Percentiles rank a stretch among this genome's conserved stretches.
Evolutionary conservation across 1,140 invertebrate genomes (phyloP).

Genomic region (Drosophila yakuba): DNA sequence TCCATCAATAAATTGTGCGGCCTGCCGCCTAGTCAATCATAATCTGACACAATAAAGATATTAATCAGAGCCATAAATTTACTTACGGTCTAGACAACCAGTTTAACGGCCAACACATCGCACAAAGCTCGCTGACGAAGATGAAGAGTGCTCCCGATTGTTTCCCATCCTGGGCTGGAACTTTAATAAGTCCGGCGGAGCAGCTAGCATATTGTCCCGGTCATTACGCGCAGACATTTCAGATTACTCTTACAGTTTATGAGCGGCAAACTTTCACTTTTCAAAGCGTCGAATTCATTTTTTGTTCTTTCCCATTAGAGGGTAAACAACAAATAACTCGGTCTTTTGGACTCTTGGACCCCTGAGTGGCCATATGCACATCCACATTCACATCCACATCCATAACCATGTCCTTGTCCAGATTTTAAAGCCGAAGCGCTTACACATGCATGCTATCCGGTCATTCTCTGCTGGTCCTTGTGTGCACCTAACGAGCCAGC

Average conservation of each 20-base stretch:
- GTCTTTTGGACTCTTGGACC: slow-evolving; percentile 12
- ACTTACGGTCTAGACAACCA: slow-evolving; percentile 61
- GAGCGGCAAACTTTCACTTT: slow-evolving; percentile 53
- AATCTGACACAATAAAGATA: slow-evolving; percentile 62
- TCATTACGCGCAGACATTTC: slow-evolving; percentile 55
- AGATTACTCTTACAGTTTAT: slow-evolving; percentile 57
- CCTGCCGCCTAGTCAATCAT: slow-evolving; percentile 62
- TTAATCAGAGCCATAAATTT: slow-evolving; percentile 62
- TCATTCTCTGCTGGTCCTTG: slow-evolving; percentile 52
- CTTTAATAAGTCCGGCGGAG: slow-evolving; percentile 31
- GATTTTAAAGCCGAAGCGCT: slow-evolving; percentile 49
- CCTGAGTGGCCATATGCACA: slow-evolving; percentile 26
- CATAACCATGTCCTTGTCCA: slow-evolving; percentile 39
- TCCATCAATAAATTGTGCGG: slow-evolving; percentile 51
- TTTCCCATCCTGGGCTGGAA: background rate
- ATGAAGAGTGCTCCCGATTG: slow-evolving; percentile 27
- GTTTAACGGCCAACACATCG: slow-evolving; percentile 47
- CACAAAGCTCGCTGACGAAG: slow-evolving; percentile 28
- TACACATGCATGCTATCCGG: slow-evolving; percentile 49
- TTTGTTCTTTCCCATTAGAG: background rate
- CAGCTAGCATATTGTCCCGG: slow-evolving; percentile 43
- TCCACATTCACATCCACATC: too few relatives aligned
- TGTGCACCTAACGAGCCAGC: slow-evolving; percentile 63
- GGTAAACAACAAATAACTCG: slow-evolving; percentile 36
- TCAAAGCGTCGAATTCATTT: slow-evolving; percentile 38